Base-by-base conservation (phyloP, 2,888 invertebrate species). In the Hirudinaria manillensis region DNA sequence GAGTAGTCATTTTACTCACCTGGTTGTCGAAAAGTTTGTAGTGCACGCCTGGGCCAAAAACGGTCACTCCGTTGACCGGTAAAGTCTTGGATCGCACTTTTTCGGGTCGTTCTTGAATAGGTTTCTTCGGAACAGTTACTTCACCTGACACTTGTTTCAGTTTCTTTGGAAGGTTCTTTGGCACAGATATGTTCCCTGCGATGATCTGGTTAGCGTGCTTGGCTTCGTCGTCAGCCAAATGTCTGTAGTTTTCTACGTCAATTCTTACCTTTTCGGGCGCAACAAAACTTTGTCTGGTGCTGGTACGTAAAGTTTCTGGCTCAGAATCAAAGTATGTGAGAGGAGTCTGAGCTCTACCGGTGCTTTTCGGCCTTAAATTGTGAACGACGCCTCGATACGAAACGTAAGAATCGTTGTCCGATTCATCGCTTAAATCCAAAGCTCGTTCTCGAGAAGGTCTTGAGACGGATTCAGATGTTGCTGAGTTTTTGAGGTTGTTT, bases 41-140 rank as follows among this genome's bases (percentile, higher is more conserved):
- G 6, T 68, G 36, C 10, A 68, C 68, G 27, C 68, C 68, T 19
- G 68, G 68, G 7, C 68, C 68, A n/a, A 32, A 24, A 7, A 68
- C 36, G 32, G 32, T 68, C 36, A 68, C 68, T 32, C 36, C 34
- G 3, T 24, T 32, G 0, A n/a, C 36, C 21, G 68, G 34, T 21
- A 68, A 68, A 32, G 68, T 68, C 27, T 36, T 32, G 13, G 68
- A 68, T 7, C 68, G 32, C 27, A 34, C 16, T 68, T 32, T 68
- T 16, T 68, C n/a, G 13, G n/a, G 68, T 29, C 3, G 2, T 13
- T 32, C 32, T 34, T 68, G n/a, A 16, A 3, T 68, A 19, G 34
- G 34, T n/a, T 61, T 61, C 13, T 61, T 21, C 19, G 29, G 29
- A 10, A 61, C 3, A 19, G 68, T 68, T 24, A 68, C 32, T 32